Evolutionary conservation across 2,888 invertebrate genomes (phyloP).

Genomic region (Epistrophe grossulariae): DNA sequence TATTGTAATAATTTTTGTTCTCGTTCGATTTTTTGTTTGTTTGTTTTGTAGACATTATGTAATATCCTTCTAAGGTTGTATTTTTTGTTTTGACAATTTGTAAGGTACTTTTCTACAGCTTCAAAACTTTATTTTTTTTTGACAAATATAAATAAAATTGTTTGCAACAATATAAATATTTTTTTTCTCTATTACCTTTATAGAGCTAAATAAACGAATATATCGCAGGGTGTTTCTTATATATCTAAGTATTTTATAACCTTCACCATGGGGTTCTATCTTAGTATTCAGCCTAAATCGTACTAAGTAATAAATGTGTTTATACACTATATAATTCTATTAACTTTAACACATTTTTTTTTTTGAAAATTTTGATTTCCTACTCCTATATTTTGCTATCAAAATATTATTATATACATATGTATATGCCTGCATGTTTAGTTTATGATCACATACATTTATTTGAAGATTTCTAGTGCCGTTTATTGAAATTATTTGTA

Average conservation of each 20-base stretch:
- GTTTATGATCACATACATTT: conserved; percentile 47
- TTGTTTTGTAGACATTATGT: conserved; percentile 63
- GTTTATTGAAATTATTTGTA: conserved; percentile 58
- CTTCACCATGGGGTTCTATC: conserved; percentile 75
- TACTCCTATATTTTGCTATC: conserved; percentile 71
- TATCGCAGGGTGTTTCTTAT: conserved; percentile 75
- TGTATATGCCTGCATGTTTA: conserved; percentile 49
- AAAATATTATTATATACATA: conserved; percentile 63
- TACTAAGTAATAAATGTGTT: conserved; percentile 70
- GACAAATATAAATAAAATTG: conserved; percentile 73
- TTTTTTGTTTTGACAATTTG: conserved; percentile 65
- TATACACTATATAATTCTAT: conserved; percentile 56
- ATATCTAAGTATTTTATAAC: conserved; percentile 73
- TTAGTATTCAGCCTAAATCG: conserved; percentile 72
- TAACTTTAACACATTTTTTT: conserved; percentile 69
- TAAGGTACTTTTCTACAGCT: conserved; percentile 75
- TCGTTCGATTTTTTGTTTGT: conserved; percentile 63
- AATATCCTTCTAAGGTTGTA: conserved; percentile 58
- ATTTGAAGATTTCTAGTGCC: conserved; percentile 62
- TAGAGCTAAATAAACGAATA: conserved; percentile 76
- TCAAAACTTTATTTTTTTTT: conserved; percentile 69
- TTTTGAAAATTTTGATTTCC: conserved; percentile 72
- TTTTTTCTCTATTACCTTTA: conserved; percentile 56
- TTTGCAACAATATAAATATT: conserved; percentile 75
- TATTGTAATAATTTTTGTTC: conserved; percentile 65